Base-by-base conservation (phyloP, 2,113 vertebrate species). In the Lamprotornis superbus region DNA sequence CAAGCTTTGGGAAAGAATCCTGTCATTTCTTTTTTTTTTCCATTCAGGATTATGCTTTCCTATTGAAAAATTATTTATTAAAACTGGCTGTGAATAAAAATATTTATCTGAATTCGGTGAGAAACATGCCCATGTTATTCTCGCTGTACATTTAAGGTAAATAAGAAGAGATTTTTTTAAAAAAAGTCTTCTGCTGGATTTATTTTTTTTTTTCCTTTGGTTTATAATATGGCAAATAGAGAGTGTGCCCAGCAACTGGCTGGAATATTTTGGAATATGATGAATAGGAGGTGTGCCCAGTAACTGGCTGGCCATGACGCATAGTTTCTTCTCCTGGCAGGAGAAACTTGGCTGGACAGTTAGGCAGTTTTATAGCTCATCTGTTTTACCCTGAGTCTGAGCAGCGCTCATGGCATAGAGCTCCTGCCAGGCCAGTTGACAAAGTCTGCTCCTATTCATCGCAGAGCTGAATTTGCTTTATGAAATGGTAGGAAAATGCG, bases 251-350 rank as follows among this genome's bases (percentile, higher is more conserved):
- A 79, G 85, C 68, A 75, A 71, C 82, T 79, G 75, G 18, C 60
- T 83, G 68, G 46, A 90, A 23, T 70, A 64, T 71, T 94, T 84
- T 78, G 59, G 39, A 88, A 37, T 92, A 40, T 21, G 25, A 46
- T 95, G 91, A 93, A 94, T 90, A 95, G 86, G 30, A 88, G 93
- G 94, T 95, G 91, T 95, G 87, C 39, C 89, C 37, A 37, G 59
- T 83, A 83, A 83, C n/a, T 87, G 71, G n/a, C 71, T 96, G 87
- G 68, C 83, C 61, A 40, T 94, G 87, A 84, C 87, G 84, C 83
- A 31, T 59, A 93, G 68, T 95, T 96, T 94, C 63, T 95, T 57
- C 42, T 94, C 17, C 53, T 80, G 57, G 71, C 49, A 89, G n/a
- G 59, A 78, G n/a, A 80, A 85, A 55, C 56, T 90, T 95, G 91